A percentile compares a stretch with the other conserved stretches of the same genome.
Evolutionary conservation across 2,888 invertebrate species (phyloP).

Genomic region (Rhagonycha lutea): DNA sequence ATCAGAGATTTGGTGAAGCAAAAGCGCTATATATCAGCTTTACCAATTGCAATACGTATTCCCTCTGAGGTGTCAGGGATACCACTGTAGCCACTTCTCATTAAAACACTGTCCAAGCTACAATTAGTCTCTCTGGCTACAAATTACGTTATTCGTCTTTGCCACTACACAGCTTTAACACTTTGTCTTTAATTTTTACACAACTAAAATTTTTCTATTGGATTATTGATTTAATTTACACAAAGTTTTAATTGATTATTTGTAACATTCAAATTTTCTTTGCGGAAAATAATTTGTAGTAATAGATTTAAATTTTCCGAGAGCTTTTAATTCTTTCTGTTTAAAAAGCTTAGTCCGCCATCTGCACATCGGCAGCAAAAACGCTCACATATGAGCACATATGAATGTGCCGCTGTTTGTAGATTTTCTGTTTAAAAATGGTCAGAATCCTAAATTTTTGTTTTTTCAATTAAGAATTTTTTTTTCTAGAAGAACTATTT

Average conservation of each 20-base stretch:
- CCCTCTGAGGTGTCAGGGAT: conserved; percentile 53
- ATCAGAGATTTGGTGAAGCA: conserved; percentile 24
- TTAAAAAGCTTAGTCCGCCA: conserved; percentile 40
- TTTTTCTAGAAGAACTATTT: not conserved
- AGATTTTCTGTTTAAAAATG: conserved; percentile 14
- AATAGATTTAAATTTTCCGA: not conserved
- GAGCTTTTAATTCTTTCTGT: conserved; percentile 1
- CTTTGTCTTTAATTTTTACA: conserved; percentile 20
- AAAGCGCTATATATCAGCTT: conserved; percentile 48
- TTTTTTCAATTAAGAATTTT: not conserved
- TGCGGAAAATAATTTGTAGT: not conserved
- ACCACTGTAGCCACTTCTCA: conserved; percentile 55
- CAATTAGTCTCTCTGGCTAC: conserved; percentile 56
- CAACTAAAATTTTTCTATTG: not conserved
- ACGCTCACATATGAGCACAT: conserved; percentile 36
- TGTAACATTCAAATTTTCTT: not conserved
- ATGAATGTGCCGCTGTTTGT: conserved; percentile 11
- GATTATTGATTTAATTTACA: not conserved
- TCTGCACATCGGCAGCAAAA: conserved; percentile 45
- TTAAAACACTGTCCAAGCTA: conserved; percentile 58
- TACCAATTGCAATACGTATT: conserved; percentile 55
- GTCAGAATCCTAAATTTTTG: conserved; percentile 19
- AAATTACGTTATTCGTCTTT: conserved; percentile 59
- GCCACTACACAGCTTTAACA: conserved; percentile 45
- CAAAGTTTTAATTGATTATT: not conserved